These are phyloP conservation scores for Chroicocephalus ridibundus DNA, from an alignment of 2,113 vertebrate genomes.

Conservation along the genomic window DNA sequence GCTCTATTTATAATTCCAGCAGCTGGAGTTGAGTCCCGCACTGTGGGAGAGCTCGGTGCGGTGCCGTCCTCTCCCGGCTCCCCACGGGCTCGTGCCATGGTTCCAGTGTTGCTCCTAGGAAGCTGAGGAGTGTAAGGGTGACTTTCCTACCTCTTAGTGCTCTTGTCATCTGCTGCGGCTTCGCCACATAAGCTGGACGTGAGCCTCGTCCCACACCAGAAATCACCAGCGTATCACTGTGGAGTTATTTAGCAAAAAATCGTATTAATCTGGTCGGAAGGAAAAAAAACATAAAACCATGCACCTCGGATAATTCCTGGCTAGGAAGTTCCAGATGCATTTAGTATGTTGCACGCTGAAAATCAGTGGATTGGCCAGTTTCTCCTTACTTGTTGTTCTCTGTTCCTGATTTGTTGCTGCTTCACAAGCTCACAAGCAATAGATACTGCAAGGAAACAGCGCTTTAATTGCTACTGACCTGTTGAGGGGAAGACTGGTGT, in stretches of 20 bases:
- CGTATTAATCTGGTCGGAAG: accelerated
- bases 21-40: accelerated
- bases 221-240: neutral
- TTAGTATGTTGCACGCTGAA: neutral
- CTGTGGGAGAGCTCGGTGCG: neutral
- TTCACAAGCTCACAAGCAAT: accelerated
- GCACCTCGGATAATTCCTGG: neutral
- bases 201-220: neutral
- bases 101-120: accelerated
- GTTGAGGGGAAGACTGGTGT: neutral
- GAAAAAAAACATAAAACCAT: neutral
- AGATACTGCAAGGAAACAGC: neutral
- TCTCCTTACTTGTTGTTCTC: neutral
- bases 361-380: neutral
- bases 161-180: neutral
- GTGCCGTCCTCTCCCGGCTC: accelerated
- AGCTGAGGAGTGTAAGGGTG: accelerated
- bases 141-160: accelerated
- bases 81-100: accelerated
- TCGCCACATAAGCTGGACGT: accelerated
- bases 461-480: neutral
- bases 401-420: neutral
- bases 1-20: accelerated
- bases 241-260: neutral
- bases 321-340: neutral